Base-by-base conservation (phyloP, 1,140 invertebrate genomes). In the Procambarus virginalis region DNA sequence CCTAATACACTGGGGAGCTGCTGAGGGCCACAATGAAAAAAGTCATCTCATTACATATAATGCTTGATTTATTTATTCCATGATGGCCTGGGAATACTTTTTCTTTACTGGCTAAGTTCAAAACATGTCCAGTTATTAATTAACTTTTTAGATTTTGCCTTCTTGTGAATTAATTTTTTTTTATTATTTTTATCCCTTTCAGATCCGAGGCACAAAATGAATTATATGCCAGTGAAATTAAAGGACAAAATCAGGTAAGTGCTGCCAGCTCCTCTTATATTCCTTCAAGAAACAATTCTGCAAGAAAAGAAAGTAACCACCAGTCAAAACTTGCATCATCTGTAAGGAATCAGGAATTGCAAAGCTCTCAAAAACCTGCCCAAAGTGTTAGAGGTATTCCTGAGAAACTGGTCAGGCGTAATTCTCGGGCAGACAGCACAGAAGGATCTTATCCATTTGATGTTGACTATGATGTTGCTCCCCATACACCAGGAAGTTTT, bases 401-500 rank as follows among this genome's bases (percentile, higher is more conserved):
- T 8, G 68, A 73, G 2, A 20, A n/a, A 8, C 68, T 4, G 68
- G 6, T 20, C 5, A 73, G 68, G 22, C 20, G n/a, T 20, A 73
- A n/a, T 73, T 22, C 68, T 34, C n/a, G 68, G 22, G 79, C 22
- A 48, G 75, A 34, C 9, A 68, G 51, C 34, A 46, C 81, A 1
- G 81, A 83, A 77, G 70, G 46, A 8, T 22, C 75, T 8, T 60
- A 76, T 48, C 34, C 60, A 8, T 76, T 84, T 48, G 88, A 89
- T 49, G 68, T 88, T 46, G 88, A 89, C 76, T 89, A 84, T 76
- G 70, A 78, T 51, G 20, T 68, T 20, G 77, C 76, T 9, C 88
- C 88, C 22, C 88, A 89, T 22, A 89, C 88, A 20, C 88, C 88
- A 9, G 88, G 88, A 10, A 89, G 88, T 68, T 84, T 84, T 48